Percentiles rank a stretch among this genome's conserved stretches.
phyloP scores from a whole-genome alignment of 2,113 vertebrate species.

The Phalacrocorax pelagicus region DNA sequence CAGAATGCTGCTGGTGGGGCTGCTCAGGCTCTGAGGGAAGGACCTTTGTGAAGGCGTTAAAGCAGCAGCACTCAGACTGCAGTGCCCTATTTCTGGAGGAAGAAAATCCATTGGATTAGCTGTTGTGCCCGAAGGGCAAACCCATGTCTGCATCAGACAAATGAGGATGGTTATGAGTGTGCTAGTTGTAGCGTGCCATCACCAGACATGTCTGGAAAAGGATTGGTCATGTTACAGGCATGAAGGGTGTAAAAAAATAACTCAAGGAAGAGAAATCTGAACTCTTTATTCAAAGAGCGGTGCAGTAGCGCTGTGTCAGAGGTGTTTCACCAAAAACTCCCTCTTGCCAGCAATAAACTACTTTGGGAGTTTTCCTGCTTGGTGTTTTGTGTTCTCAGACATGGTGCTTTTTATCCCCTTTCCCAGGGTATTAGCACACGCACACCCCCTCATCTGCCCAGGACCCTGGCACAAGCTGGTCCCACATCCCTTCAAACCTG shows the following conservation, averaged over 20 bases:
- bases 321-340: not conserved
- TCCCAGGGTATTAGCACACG: no score
- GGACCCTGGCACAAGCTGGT: not conserved
- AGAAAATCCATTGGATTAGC: not conserved
- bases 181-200: not conserved
- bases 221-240: not conserved
- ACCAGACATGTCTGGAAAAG: not conserved
- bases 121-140: conserved; percentile 51
- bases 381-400: not conserved
- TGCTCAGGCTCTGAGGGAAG: not conserved
- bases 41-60: not conserved
- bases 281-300: not conserved
- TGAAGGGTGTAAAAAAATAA: not conserved
- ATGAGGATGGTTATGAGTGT: not conserved
- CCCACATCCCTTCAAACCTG: not conserved
- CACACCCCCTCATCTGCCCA: not conserved
- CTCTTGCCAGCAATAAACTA: conserved; percentile 9
- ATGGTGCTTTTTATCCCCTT: not conserved
- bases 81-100: not conserved
- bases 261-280: not conserved
- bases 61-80: not conserved
- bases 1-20: not conserved
- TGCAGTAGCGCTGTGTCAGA: not conserved
- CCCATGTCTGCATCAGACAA: not conserved
- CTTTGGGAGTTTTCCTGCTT: not conserved